A percentile compares a stretch with the other conserved stretches of the same genome.
phyloP scores from a whole-genome alignment of 2,888 invertebrate species.

The Meloe dianella region DNA sequence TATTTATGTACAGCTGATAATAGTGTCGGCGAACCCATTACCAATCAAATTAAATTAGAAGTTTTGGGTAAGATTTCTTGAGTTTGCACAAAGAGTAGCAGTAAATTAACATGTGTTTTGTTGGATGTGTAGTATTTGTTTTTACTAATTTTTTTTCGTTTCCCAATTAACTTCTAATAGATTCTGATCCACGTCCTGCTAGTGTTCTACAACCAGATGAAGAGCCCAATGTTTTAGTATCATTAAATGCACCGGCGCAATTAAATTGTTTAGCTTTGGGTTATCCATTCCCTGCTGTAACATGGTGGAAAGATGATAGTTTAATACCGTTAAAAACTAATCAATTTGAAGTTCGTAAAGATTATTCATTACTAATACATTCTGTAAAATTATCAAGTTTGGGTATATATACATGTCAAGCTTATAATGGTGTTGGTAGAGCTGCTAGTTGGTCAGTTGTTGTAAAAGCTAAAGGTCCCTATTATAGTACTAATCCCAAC shows the following conservation, averaged over 20 bases:
- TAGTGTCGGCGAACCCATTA: conserved; percentile 71
- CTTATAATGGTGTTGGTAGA: conserved; percentile 77
- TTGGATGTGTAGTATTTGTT: conserved; percentile 21
- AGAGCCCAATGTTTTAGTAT: conserved; percentile 70
- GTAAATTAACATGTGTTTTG: conserved; percentile 4
- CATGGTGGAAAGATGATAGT: conserved; percentile 82
- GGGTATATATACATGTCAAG: conserved; percentile 88
- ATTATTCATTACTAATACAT: conserved; percentile 77
- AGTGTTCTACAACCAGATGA: conserved; percentile 70
- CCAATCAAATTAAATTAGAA: conserved; percentile 71
- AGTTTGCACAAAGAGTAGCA: background rate
- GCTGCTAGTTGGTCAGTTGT: conserved; percentile 79
- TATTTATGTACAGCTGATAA: conserved; percentile 89
- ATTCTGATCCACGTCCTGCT: conserved; percentile 63
- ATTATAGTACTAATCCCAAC: conserved; percentile 64
- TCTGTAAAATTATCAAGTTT: conserved; percentile 73
- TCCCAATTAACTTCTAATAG: conserved; percentile 32
- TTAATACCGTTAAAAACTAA: conserved; percentile 76
- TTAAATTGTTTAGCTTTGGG: conserved; percentile 85
- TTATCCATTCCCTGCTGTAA: conserved; percentile 77
- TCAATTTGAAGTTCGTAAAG: conserved; percentile 74
- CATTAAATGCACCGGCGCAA: conserved; percentile 72
- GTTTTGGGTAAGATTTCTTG: conserved; percentile 71
- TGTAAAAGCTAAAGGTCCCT: conserved; percentile 75
- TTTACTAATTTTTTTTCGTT: conserved; percentile 15